These are phyloP conservation scores for Dione juno DNA, from an alignment of 2,888 invertebrate genomes.

Conservation along the genomic window DNA sequence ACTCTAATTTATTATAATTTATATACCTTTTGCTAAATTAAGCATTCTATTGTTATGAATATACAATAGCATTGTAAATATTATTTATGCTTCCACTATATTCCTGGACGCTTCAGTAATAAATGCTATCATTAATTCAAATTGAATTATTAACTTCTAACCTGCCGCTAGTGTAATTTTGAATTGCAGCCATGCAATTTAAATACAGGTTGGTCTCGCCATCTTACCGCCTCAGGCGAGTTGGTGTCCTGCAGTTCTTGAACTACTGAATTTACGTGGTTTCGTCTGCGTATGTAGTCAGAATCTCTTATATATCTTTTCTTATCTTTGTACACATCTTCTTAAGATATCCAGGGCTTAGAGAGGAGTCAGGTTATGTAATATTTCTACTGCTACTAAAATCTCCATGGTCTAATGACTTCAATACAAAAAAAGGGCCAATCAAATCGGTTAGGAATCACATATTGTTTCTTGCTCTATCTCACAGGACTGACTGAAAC, in stretches of 20 bases:
- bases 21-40: conserved; percentile 47
- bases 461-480: too few species aligned
- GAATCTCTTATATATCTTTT: too few species aligned
- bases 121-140: conserved; percentile 54
- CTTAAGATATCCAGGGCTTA: too few species aligned
- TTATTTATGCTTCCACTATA: conserved; percentile 55
- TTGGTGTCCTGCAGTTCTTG: conserved; percentile 42
- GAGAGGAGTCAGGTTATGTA: too few species aligned
- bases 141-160: conserved; percentile 55
- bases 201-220: conserved; percentile 16
- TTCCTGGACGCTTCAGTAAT: conserved; percentile 51
- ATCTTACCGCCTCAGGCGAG: conserved; percentile 9
- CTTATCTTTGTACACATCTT: too few species aligned
- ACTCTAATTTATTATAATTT: conserved; percentile 15
- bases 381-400: too few species aligned
- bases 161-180: conserved; percentile 42
- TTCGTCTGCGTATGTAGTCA: too few species aligned
- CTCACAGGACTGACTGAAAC: too few species aligned
- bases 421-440: too few species aligned
- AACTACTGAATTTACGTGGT: background rate
- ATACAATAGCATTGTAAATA: conserved; percentile 52
- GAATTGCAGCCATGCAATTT: conserved; percentile 37
- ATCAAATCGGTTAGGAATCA: too few species aligned
- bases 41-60: conserved; percentile 53
- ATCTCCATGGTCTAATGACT: too few species aligned